Percentiles rank a stretch among this genome's conserved stretches.
phyloP scores from a whole-genome alignment of 2,113 vertebrate species.

The Xenopus laevis region DNA sequence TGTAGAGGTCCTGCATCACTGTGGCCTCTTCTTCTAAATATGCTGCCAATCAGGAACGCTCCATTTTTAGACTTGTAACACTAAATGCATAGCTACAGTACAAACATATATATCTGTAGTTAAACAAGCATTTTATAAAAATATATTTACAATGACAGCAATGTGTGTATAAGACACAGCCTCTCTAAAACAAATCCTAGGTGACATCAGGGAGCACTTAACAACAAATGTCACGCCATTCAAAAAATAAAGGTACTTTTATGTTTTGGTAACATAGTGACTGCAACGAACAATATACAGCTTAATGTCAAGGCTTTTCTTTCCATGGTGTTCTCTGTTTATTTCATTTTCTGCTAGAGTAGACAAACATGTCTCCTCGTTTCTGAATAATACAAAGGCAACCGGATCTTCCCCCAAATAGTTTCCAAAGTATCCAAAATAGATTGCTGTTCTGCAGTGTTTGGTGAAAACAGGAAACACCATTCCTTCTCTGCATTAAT shows the following conservation, averaged over 20 bases:
- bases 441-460: slow-evolving; percentile 16
- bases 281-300: background rate
- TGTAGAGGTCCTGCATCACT: no score
- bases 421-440: slow-evolving; percentile 43
- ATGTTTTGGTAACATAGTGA: slow-evolving; percentile 13
- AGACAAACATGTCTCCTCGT: slow-evolving; percentile 35
- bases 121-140: slow-evolving; percentile 4
- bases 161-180: background rate
- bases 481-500: slow-evolving; percentile 15
- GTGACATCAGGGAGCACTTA: slow-evolving; percentile 16
- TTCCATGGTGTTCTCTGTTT: slow-evolving; percentile 13
- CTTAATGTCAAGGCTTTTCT: slow-evolving; percentile 13
- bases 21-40: no score
- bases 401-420: slow-evolving; percentile 38
- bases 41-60: no score
- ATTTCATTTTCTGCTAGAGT: slow-evolving; percentile 13
- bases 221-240: slow-evolving; percentile 11
- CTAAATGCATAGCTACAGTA: no score
- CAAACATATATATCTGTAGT: background rate
- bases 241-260: background rate
- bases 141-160: background rate
- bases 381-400: slow-evolving; percentile 36
- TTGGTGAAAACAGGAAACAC: slow-evolving; percentile 41
- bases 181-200: slow-evolving; percentile 22
- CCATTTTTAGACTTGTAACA: no score